Conservation (phyloP, 2,113 vertebrate species). For the Pseudopodoces humilis region DNA sequence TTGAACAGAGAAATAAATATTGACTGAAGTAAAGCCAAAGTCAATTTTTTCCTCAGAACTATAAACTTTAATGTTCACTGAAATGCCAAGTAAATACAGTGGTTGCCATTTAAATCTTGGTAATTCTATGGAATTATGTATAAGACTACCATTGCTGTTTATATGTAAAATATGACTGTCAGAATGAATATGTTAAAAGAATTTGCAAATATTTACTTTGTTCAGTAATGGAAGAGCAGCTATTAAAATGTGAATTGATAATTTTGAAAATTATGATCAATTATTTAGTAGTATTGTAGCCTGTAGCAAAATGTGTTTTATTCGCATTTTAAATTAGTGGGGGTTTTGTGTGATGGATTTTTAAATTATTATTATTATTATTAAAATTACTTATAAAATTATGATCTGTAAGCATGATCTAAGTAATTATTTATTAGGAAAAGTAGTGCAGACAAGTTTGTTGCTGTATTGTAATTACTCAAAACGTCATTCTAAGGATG, state of each 20-base stretch:
- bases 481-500: background rate
- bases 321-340: background rate
- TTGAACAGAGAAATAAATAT: conserved; percentile 59
- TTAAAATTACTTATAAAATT: background rate
- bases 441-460: background rate
- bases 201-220: background rate
- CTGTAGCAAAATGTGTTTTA: background rate
- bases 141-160: background rate
- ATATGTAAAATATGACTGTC: background rate
- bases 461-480: background rate
- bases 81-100: conserved; percentile 30
- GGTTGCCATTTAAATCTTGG: background rate
- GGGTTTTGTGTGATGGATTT: accelerated
- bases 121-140: background rate
- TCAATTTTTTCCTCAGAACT: conserved; percentile 45
- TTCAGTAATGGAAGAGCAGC: background rate
- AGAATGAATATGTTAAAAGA: background rate
- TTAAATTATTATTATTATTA: background rate
- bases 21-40: conserved; percentile 43
- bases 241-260: background rate
- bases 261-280: background rate
- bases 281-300: background rate
- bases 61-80: conserved; percentile 19
- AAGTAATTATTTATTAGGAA: background rate
- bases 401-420: background rate